These are phyloP conservation scores for Hirundo rustica DNA, from an alignment of 2,797 vertebrate species.

Conservation along the genomic window DNA sequence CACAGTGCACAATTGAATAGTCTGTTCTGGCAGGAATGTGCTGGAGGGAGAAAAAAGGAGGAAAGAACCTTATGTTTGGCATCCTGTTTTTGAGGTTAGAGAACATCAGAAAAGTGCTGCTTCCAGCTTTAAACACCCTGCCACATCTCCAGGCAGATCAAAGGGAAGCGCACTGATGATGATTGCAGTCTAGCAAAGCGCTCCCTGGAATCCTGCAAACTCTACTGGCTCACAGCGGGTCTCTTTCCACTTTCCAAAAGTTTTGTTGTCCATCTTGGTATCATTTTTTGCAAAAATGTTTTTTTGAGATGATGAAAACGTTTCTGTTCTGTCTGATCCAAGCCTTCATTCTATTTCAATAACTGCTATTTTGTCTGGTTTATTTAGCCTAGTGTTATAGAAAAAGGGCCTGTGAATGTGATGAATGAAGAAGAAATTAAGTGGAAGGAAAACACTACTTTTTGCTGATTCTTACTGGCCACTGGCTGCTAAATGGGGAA, in stretches of 20 bases:
- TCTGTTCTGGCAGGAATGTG: slow-evolving; percentile 37
- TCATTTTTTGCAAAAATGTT: background rate
- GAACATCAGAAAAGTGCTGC: slow-evolving; percentile 37
- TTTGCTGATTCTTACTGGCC: background rate
- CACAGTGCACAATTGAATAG: slow-evolving; percentile 9
- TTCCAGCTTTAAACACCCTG: slow-evolving; percentile 32
- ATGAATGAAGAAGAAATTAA: background rate
- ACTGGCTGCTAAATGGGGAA: background rate
- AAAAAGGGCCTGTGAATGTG: background rate
- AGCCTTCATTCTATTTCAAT: background rate
- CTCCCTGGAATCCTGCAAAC: background rate
- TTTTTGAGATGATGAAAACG: background rate
- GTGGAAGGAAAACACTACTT: background rate
- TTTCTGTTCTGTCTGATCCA: background rate
- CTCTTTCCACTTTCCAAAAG: background rate
- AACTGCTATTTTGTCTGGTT: background rate
- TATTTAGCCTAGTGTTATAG: background rate
- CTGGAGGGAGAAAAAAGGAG: slow-evolving; percentile 17
- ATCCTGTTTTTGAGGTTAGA: slow-evolving; percentile 52
- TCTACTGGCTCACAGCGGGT: background rate
- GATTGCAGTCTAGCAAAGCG: background rate
- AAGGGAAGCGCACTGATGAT: background rate
- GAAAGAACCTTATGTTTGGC: slow-evolving; percentile 2
- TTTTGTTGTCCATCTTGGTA: background rate
- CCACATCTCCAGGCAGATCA: slow-evolving; percentile 30